Evolutionary conservation across 2,113 vertebrate genomes (phyloP).

Genomic region (Cisticola juncidis): DNA sequence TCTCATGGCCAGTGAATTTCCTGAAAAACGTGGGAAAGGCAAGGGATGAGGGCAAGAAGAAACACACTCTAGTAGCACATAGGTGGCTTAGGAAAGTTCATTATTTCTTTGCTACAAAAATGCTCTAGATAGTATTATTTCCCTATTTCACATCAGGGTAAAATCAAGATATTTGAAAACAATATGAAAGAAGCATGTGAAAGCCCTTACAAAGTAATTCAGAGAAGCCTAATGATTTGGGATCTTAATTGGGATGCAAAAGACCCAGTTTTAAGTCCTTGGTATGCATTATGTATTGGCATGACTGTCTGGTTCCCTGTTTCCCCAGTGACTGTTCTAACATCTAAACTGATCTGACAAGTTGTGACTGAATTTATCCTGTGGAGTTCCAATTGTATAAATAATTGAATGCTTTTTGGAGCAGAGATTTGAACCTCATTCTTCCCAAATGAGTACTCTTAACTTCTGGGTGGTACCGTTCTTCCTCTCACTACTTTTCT

Average conservation of each 20-base stretch:
- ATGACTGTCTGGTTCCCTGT: background rate
- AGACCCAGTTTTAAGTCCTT: background rate
- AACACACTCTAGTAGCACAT: background rate
- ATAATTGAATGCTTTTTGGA: background rate
- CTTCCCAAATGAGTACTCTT: background rate
- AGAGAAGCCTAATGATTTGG: background rate
- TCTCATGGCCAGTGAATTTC: background rate
- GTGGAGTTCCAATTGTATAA: background rate
- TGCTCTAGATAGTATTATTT: background rate
- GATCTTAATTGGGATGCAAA: background rate
- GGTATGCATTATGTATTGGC: background rate
- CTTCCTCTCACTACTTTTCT: background rate
- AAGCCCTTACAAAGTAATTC: background rate
- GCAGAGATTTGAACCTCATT: background rate
- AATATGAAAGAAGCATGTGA: background rate
- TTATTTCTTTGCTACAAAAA: background rate
- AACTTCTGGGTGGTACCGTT: background rate
- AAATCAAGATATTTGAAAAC: background rate
- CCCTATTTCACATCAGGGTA: background rate
- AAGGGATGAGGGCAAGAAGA: background rate
- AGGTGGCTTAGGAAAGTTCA: background rate
- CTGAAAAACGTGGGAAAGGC: background rate
- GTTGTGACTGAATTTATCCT: background rate
- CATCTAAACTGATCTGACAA: background rate
- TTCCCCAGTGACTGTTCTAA: background rate